Conservation (phyloP, 2,797 vertebrate species). For the Sebastes steindachneri region DNA sequence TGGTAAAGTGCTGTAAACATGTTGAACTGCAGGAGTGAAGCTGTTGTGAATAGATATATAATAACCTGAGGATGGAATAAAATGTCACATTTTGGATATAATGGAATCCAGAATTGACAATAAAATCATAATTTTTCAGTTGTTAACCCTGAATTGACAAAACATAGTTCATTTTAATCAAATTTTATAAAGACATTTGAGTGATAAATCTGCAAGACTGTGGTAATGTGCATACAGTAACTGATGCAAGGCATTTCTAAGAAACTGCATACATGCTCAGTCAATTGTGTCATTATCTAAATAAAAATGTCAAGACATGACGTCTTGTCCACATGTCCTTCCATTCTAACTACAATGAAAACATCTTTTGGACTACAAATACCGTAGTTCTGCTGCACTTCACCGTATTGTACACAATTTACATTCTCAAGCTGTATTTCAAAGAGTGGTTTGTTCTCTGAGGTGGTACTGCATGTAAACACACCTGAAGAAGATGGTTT, state of each 20-base stretch:
- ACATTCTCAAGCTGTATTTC: background rate
- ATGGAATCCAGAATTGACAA: background rate
- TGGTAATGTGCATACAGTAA: background rate
- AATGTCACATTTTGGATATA: background rate
- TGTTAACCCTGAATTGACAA: no score
- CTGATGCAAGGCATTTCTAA: background rate
- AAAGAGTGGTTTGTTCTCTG: background rate
- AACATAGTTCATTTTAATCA: background rate
- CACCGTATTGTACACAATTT: background rate
- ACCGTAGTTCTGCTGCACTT: background rate
- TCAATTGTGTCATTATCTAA: no score
- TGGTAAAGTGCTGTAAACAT: background rate
- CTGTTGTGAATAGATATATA: background rate
- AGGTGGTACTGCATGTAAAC: background rate
- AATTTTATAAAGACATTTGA: background rate
- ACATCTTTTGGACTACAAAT: background rate
- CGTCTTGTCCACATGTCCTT: background rate
- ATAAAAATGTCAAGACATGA: background rate
- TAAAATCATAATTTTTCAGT: background rate
- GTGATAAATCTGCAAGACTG: background rate
- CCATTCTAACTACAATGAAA: background rate
- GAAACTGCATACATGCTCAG: background rate
- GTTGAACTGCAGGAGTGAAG: background rate
- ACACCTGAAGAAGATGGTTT: background rate
- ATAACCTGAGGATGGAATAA: background rate